Percentiles rank a stretch among this genome's conserved stretches.
Conservation (phyloP, 2,113 vertebrate species). For the Psittacula cyanocephala region DNA sequence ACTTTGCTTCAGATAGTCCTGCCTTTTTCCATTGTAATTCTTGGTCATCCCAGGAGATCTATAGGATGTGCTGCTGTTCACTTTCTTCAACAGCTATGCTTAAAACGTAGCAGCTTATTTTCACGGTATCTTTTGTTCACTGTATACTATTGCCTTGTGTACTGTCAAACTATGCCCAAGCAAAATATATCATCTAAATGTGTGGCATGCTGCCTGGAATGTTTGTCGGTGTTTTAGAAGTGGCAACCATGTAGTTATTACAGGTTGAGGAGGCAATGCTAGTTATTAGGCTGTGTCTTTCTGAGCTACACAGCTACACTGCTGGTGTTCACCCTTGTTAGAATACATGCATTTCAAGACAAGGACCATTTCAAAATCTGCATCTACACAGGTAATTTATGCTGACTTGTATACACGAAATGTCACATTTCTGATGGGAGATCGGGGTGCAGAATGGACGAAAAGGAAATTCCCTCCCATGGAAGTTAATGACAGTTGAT, state of each 20-base stretch:
- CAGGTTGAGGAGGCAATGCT: not conserved
- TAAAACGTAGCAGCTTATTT: fast-evolving
- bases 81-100: fast-evolving
- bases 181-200: not conserved
- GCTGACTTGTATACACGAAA: not conserved
- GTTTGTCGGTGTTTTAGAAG: not conserved
- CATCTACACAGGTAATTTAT: not conserved
- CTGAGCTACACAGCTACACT: too few species aligned
- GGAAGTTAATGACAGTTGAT: not conserved
- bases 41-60: not conserved
- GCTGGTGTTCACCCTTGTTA: not conserved
- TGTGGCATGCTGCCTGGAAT: not conserved
- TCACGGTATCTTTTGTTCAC: fast-evolving
- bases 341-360: not conserved
- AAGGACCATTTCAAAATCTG: not conserved
- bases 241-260: not conserved
- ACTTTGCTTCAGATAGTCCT: not conserved
- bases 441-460: not conserved
- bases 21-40: not conserved
- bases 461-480: not conserved
- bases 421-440: not conserved
- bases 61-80: not conserved
- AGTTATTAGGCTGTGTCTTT: not conserved
- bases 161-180: not conserved
- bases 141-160: fast-evolving